A percentile compares a stretch with the other conserved stretches of the same genome.
Conservation (phyloP, 2,888 invertebrate genomes). For the Lasioglossum oenotherae region DNA sequence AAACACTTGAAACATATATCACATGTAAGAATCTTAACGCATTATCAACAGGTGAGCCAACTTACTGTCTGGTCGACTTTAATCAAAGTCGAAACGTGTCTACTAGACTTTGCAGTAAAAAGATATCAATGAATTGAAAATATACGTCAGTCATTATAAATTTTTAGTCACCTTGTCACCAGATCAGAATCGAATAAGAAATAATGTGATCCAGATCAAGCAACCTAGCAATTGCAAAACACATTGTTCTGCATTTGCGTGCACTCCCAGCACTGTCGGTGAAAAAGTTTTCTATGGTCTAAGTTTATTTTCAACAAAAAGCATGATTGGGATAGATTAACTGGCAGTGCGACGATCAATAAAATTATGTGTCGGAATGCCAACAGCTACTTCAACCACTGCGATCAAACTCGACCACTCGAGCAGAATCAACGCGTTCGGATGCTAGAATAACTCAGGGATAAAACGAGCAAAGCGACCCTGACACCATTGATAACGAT, state of each 20-base stretch:
- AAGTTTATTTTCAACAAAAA: background rate
- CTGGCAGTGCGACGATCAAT: background rate
- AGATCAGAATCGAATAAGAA: background rate
- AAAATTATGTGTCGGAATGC: background rate
- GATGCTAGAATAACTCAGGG: conserved; percentile 55
- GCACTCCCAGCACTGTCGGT: background rate
- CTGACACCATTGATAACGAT: conserved; percentile 75
- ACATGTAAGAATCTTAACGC: background rate
- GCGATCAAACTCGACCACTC: conserved; percentile 45
- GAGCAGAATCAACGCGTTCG: conserved; percentile 22
- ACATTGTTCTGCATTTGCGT: background rate
- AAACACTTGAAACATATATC: conserved; percentile 5
- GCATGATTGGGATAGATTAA: background rate
- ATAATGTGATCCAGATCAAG: background rate
- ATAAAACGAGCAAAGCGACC: conserved; percentile 65
- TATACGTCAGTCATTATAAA: background rate
- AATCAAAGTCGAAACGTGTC: background rate
- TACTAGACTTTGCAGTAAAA: background rate
- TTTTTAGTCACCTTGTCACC: background rate
- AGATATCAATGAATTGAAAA: background rate
- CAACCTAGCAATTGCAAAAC: too few species aligned
- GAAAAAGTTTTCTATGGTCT: background rate
- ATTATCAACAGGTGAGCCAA: conserved; percentile 14
- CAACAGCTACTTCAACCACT: background rate
- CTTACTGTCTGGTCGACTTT: background rate